Base-by-base conservation (phyloP, 2,888 invertebrate species). In the Desoria tigrina region DNA sequence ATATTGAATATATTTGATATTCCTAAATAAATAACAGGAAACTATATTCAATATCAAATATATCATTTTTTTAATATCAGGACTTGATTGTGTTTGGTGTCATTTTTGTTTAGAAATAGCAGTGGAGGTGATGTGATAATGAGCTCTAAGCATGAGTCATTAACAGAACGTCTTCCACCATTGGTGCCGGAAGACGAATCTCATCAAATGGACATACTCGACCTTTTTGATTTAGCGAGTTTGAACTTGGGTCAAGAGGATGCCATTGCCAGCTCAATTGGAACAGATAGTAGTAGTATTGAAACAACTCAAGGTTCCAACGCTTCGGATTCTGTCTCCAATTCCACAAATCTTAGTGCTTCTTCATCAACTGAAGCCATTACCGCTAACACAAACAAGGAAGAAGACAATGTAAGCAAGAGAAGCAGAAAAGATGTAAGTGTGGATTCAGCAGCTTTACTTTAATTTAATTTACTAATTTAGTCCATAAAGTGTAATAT, bases 151-250 rank as follows among this genome's bases (percentile, higher is more conserved):
- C n/a, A n/a, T n/a, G n/a, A n/a, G n/a, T n/a, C n/a, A n/a, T 58
- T 79, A 61, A 69, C 55, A 3, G 28, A 55, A 32, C 4, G 16
- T 16, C 55, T 32, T 27, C 55, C 55, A 24, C 55, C 55, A 4
- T 28, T 55, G 2, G 18, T 55, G 4, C 28, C 28, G 26, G 28
- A 55, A 18, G 55, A 55, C 2, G 55, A 18, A 4, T 7, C 51
- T 18, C 6, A 7, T 16, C 45, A 16, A 16, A 23, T 23, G 24
- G n/a, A n/a, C n/a, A n/a, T n/a, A n/a, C n/a, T n/a, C n/a, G n/a
- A n/a, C n/a, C n/a, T n/a, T n/a, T n/a, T n/a, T n/a, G 51, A 42
- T 49, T 59, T 50, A 42, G n/a, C 50, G 6, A 58, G 55, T 27
- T 24, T 27, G 54, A 54, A 39, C n/a, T 23, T 9, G 9, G 18